Base-by-base conservation (phyloP, 2,888 invertebrate genomes). In the Erebia aethiops region DNA sequence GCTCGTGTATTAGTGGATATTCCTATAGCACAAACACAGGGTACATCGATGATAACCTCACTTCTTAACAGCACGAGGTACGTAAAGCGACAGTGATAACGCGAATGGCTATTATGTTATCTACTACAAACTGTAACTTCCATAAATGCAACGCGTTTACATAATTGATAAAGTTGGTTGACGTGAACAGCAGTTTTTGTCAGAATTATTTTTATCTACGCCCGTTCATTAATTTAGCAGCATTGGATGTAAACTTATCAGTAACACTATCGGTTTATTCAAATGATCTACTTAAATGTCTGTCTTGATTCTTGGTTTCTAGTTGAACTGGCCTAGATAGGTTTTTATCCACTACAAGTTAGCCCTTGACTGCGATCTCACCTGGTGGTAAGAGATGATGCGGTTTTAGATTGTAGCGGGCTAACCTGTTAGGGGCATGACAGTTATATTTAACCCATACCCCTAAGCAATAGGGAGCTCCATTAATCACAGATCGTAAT, bases 11-110 rank as follows among this genome's bases (percentile, higher is more conserved):
- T 58, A 63, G 62, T 63, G 72, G 68, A 68, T 66, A 68, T 62
- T 54, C 14, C 35, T 57, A 49, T 46, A 69, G 65, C 51, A 62
- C 56, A 70, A n/a, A 52, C 69, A 67, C 60, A 61, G 64, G 62
- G 70, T 43, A 64, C 65, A 13, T 18, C 7, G 13, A 35, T 64
- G 77, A 77, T 76, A 76, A 76, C 76, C 76, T 74, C 70, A 57
- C 71, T 71, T 61, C 70, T 71, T 67, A 68, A 57, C 61, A 69
- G 51, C 71, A 71, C 67, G 71, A 75, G 73, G 72, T 74, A 72
- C 74, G 71, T 75, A 69, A 69, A 18, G 14, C 65, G 67, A 43
- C 68, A 51, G 21, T 66, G 74, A 75, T 75, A 75, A 71, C 64
- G 57, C 26, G 62, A 51, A 51, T 64, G 71, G 71, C 64, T 70